These are phyloP conservation scores for Drosophila lacicola DNA, from an alignment of 2,888 invertebrate species.

Conservation along the genomic window DNA sequence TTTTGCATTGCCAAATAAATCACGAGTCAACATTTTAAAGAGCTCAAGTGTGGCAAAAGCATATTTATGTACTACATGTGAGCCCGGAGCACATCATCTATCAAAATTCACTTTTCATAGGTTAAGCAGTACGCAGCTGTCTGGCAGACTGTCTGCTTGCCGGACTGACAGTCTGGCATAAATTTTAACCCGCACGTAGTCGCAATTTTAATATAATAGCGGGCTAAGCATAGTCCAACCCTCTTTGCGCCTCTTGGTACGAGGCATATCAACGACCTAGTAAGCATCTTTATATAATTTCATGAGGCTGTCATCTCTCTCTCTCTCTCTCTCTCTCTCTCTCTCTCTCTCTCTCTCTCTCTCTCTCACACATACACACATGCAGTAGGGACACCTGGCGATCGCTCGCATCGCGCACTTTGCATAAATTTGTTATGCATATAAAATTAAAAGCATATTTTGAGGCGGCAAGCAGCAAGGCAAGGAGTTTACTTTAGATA, in stretches of 20 bases:
- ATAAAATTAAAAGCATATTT: slow-evolving; percentile 82
- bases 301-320: slow-evolving; percentile 67
- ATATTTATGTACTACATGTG: slow-evolving; percentile 19
- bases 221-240: slow-evolving; percentile 46
- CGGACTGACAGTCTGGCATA: slow-evolving; percentile 45
- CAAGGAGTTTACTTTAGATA: slow-evolving; percentile 39
- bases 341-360: slow-evolving; percentile 35
- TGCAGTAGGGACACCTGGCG: slow-evolving; percentile 59
- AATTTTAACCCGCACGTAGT: slow-evolving; percentile 76
- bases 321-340: slow-evolving; percentile 17
- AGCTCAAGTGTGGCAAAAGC: slow-evolving; percentile 11
- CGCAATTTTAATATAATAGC: slow-evolving; percentile 73
- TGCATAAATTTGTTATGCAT: slow-evolving; percentile 80
- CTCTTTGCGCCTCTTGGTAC: slow-evolving; percentile 2
- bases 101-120: slow-evolving; percentile 70
- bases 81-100: slow-evolving; percentile 49
- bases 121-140: slow-evolving; percentile 15
- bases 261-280: slow-evolving; percentile 74
- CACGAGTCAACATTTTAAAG: slow-evolving; percentile 46
- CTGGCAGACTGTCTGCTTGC: slow-evolving; percentile 24
- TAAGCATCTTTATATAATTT: slow-evolving; percentile 78
- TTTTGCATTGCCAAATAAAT: slow-evolving; percentile 51
- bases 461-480: slow-evolving; percentile 45
- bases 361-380: slow-evolving; percentile 11
- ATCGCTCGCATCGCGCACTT: slow-evolving; percentile 61